A percentile compares a stretch with the other conserved stretches of the same genome.
phyloP scores from a whole-genome alignment of 2,888 invertebrate species.

The Endotricha flammealis region DNA sequence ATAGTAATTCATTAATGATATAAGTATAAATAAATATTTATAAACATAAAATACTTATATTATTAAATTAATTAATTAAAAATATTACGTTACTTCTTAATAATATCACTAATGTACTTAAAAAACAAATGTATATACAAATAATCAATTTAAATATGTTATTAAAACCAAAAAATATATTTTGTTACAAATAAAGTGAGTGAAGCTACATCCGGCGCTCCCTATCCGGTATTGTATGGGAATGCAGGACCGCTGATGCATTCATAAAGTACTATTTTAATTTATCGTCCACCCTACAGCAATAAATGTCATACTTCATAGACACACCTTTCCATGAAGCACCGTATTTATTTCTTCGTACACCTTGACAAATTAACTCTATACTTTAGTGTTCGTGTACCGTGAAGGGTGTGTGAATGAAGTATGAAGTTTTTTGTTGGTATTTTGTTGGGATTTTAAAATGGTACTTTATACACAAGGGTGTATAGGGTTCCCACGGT shows the following conservation, averaged over 20 bases:
- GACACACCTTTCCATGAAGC: conserved; percentile 46
- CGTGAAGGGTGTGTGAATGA: conserved; percentile 35
- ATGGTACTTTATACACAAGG: conserved; percentile 55
- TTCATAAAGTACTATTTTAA: conserved; percentile 44
- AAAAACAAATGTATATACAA: no score
- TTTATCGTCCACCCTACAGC: conserved; percentile 18
- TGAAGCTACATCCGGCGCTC: conserved; percentile 57
- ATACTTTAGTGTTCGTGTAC: conserved; percentile 32
- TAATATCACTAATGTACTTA: no score
- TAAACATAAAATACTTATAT: no score
- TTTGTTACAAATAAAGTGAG: no score
- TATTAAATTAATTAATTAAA: no score
- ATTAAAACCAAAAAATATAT: no score
- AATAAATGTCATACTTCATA: conserved; percentile 44
- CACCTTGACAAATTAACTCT: conserved; percentile 28
- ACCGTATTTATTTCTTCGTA: conserved; percentile 28
- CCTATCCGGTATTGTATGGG: conserved; percentile 66
- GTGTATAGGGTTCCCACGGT: conserved; percentile 63
- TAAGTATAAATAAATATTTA: no score
- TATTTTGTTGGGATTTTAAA: conserved; percentile 32
- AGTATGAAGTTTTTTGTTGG: conserved; percentile 43
- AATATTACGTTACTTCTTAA: no score
- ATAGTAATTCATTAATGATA: no score
- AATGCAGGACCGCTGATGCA: conserved; percentile 52
- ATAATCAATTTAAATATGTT: no score